Evolutionary conservation across 2,113 vertebrate genomes (phyloP).

Genomic region (Anhinga rufa): DNA sequence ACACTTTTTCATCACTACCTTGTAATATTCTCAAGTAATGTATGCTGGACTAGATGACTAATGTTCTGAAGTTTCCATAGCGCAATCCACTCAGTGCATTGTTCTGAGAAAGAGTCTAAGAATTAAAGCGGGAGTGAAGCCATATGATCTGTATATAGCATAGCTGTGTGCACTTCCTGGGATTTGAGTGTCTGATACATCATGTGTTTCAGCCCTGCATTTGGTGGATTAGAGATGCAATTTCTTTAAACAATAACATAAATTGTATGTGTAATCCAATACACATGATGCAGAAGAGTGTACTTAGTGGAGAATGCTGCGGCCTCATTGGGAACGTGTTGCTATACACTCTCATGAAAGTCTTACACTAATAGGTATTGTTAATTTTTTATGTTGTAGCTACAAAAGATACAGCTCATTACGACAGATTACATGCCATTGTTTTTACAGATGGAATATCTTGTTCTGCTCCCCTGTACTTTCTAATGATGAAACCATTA

Average conservation of each 20-base stretch:
- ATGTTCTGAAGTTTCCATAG: background rate
- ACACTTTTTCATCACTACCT: conserved; percentile 21
- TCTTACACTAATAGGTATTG: background rate
- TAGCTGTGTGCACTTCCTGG: background rate
- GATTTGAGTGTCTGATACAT: background rate
- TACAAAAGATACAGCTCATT: background rate
- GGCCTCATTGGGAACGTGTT: background rate
- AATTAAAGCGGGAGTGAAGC: conserved; percentile 31
- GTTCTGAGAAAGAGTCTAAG: background rate
- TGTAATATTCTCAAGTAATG: conserved; percentile 30
- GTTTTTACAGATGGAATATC: background rate
- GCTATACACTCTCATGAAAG: background rate
- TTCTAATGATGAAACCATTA: background rate
- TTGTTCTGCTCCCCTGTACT: background rate
- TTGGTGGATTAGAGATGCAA: conserved; percentile 9
- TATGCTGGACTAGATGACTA: conserved; percentile 20
- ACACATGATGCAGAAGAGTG: background rate
- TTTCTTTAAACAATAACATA: conserved; percentile 25
- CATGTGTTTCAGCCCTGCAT: conserved; percentile 7
- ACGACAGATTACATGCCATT: background rate
- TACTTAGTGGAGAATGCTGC: background rate
- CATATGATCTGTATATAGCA: background rate
- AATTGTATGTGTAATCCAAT: conserved; percentile 37
- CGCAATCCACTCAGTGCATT: background rate
- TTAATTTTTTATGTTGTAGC: background rate